Evolutionary conservation across 2,888 invertebrate genomes (phyloP).

Genomic region (Pachliopta kotzebuea): DNA sequence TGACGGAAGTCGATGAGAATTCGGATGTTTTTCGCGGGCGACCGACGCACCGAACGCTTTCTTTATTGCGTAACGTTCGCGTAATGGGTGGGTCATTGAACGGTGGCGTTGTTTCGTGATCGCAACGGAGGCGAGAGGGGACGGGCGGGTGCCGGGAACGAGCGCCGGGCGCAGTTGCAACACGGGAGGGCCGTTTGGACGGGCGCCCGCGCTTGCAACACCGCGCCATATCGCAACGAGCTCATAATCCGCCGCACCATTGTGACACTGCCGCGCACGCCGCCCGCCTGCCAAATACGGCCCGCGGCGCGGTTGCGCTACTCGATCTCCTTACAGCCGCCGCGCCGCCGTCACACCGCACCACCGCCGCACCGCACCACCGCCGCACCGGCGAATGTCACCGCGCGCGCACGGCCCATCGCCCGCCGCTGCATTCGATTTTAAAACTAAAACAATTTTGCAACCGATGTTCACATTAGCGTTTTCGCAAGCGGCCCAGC

Average conservation of each 20-base stretch:
- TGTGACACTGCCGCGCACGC: constrained; percentile 67
- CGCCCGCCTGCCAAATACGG: constrained; percentile 70
- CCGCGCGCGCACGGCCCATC: constrained; percentile 36
- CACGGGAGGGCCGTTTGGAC: constrained; percentile 50
- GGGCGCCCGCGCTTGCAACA: constrained; percentile 74
- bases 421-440: constrained; percentile 57
- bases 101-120: constrained; percentile 60
- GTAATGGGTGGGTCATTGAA: constrained; percentile 71
- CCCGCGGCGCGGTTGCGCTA: constrained; percentile 54
- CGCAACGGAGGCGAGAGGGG: constrained; percentile 36
- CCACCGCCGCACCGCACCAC: constrained; percentile 46
- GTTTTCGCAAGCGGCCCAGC: constrained; percentile 80
- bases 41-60: constrained; percentile 71
- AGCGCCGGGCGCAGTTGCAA: constrained; percentile 26
- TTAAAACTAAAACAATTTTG: constrained; percentile 79
- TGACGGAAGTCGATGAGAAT: constrained; percentile 68
- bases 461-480: constrained; percentile 80
- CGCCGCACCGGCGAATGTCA: constrained; percentile 41
- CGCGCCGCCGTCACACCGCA: constrained; percentile 69
- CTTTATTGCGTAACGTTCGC: constrained; percentile 75
- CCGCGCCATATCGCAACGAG: constrained; percentile 77
- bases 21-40: constrained; percentile 72
- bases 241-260: constrained; percentile 72
- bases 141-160: constrained; percentile 22
- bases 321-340: too few species aligned